phyloP scores from a whole-genome alignment of 2,888 invertebrate species.

The Smittia aterrima region DNA sequence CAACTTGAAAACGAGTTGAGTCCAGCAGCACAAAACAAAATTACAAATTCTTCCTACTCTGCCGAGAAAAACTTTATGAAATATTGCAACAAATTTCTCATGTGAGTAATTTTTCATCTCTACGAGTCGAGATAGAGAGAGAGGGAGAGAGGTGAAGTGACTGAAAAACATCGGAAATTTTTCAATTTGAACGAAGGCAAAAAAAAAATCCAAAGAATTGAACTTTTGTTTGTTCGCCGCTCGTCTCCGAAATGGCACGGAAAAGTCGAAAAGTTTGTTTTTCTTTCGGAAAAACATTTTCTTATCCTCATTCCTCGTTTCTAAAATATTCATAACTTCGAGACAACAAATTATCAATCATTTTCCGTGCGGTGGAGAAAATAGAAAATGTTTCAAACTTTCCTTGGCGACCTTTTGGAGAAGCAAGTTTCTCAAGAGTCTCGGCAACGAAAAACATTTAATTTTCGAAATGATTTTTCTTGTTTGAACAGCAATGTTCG shows the following conservation, averaged over 20 bases:
- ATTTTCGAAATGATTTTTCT: neutral
- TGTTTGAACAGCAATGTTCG: neutral
- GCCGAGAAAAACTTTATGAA: neutral
- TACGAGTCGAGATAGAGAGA: neutral
- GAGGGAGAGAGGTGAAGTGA: neutral
- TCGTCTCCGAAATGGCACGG: neutral
- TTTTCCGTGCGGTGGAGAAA: neutral
- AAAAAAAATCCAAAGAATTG: constrained; percentile 7
- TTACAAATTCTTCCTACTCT: too few species aligned
- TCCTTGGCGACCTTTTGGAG: too few species aligned
- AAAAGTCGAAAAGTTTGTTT: neutral
- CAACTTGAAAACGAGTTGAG: too few species aligned
- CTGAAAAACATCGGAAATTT: neutral
- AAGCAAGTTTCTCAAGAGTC: neutral
- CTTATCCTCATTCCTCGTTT: neutral
- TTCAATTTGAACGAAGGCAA: neutral
- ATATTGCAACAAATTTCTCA: constrained; percentile 6
- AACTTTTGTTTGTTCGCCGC: neutral
- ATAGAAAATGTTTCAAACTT: neutral
- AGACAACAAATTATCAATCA: constrained; percentile 26
- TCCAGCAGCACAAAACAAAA: too few species aligned
- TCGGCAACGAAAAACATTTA: neutral
- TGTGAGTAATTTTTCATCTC: constrained; percentile 14
- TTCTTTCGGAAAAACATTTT: constrained; percentile 2
- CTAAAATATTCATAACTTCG: constrained; percentile 18